A percentile compares a stretch with the other conserved stretches of the same genome.
Evolutionary conservation across 2,888 invertebrate species (phyloP).

Genomic region (Ectemnius lituratus): DNA sequence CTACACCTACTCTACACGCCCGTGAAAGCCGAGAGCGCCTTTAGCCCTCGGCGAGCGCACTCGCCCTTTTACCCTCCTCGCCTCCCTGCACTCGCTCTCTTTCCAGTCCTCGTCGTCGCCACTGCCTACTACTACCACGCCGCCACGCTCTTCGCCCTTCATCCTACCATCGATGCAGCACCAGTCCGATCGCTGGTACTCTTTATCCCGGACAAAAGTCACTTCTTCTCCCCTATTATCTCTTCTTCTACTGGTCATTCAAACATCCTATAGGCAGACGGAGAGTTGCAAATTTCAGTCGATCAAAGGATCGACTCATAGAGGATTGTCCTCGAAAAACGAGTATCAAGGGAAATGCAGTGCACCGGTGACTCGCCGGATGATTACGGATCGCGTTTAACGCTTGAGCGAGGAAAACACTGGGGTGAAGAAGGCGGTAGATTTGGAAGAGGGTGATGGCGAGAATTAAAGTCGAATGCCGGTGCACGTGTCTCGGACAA

Average conservation of each 20-base stretch:
- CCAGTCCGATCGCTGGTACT: too few species aligned
- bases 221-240: too few species aligned
- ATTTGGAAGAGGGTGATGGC: conserved; percentile 13
- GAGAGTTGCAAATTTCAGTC: too few species aligned
- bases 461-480: conserved; percentile 52
- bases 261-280: too few species aligned
- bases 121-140: conserved; percentile 9
- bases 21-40: conserved; percentile 54
- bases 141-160: conserved; percentile 14
- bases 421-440: neutral
- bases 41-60: conserved; percentile 52
- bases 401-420: conserved; percentile 12
- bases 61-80: conserved; percentile 52
- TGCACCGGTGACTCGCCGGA: neutral
- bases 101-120: conserved; percentile 43
- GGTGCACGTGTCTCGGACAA: conserved; percentile 52
- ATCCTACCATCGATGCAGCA: too few species aligned
- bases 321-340: too few species aligned
- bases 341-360: neutral
- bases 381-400: neutral
- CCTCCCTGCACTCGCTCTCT: neutral
- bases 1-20: conserved; percentile 64
- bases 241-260: too few species aligned
- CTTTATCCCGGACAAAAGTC: too few species aligned
- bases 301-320: conserved; percentile 13